Base-by-base conservation (phyloP, 2,113 vertebrate species). In the Hemiprocne comata region DNA sequence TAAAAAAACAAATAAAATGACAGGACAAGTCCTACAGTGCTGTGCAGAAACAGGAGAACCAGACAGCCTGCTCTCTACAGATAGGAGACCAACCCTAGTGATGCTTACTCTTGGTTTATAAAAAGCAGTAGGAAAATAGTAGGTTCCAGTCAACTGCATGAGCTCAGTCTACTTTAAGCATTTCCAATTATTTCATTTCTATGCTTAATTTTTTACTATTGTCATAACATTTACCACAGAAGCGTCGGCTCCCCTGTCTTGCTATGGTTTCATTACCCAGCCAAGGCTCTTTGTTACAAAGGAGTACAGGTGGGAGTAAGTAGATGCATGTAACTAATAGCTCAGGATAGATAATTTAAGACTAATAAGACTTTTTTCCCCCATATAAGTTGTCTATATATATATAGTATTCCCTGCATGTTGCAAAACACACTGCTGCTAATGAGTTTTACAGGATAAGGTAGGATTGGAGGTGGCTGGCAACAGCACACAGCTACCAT, bases 261-360 rank as follows among this genome's bases (percentile, higher is more conserved):
- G 17, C 48, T 31, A 1, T 6, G 18, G 40, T 72, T 87, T 87
- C 70, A 36, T 85, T 79, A 70, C 10, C 64, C 72, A 83, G 38
- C 31, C 70, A 66, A 91, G 33, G 21, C 19, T 87, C 76, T 64
- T 61, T 57, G 28, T 90, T 82, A 72, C 25, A 82, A 34, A 38
- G 71, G 21, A 87, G 40, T 46, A 66, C 66, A 80, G 26, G 89
- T 89, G 44, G 74, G 77, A 95, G 77, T 60, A 42, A 66, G 78
- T 9, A 66, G 38, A 76, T 79, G 44, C 34, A 33, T 9, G 3
- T 40, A 92, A 61, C 21, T 60, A 36, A 21, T 76, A 76, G 4
- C 46, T 92, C 67, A 62, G 34, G 67, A 58, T 69, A 66, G 48
- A 54, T 89, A 92, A 95, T 89, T 92, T 79, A 94, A 87, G 64